Conservation (phyloP, 2,888 invertebrate genomes). For the Luperina testacea region DNA sequence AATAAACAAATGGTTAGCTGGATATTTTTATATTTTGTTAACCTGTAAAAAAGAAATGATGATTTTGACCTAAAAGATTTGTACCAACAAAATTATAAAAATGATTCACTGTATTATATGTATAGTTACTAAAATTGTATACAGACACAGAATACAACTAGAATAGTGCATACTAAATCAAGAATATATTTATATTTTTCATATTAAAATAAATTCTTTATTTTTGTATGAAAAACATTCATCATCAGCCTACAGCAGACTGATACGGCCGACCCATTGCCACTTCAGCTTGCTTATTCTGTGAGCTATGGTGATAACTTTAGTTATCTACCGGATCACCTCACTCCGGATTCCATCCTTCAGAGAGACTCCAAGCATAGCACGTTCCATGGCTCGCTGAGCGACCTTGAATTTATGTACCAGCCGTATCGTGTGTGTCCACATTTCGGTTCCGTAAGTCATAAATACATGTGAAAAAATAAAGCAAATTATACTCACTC, state of each 20-base stretch:
- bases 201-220: neutral
- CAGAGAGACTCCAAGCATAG: neutral
- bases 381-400: neutral
- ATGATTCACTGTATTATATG: neutral
- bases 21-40: neutral
- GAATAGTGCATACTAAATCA: neutral
- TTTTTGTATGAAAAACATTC: neutral
- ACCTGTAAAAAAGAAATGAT: neutral
- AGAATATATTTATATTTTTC: neutral
- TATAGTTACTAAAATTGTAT: neutral
- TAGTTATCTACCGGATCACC: neutral
- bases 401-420: too few relatives aligned
- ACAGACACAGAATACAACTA: neutral
- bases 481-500: constrained; percentile 70
- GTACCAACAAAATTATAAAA: too few relatives aligned
- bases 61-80: too few relatives aligned
- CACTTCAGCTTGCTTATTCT: neutral
- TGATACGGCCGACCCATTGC: neutral
- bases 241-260: neutral
- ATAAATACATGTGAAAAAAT: neutral
- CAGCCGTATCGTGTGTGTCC: neutral
- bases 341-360: neutral
- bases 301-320: neutral
- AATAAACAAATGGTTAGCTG: neutral
- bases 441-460: neutral